These are phyloP conservation scores for Apis dorsata DNA, from an alignment of 1,140 invertebrate species.

Conservation along the genomic window DNA sequence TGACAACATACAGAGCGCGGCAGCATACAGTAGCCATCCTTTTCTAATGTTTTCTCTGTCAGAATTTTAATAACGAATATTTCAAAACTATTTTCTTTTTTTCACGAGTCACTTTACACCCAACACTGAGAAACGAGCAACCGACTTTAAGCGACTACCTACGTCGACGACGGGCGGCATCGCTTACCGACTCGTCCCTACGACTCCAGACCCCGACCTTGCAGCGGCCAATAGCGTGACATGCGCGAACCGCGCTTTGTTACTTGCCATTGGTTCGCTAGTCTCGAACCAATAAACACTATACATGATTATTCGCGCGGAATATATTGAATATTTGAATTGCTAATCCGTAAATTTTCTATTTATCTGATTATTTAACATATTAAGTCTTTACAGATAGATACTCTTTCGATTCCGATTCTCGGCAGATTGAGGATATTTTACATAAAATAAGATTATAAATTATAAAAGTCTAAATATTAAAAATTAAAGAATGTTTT, in stretches of 20 bases:
- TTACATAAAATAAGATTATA: too few species aligned
- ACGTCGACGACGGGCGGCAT: constrained; percentile 53
- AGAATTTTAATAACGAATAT: constrained; percentile 12
- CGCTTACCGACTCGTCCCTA: constrained; percentile 57
- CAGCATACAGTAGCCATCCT: constrained; percentile 72
- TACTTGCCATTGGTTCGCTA: constrained; percentile 9
- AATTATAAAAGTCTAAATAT: too few species aligned
- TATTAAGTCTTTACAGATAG: too few species aligned
- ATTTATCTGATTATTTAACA: too few species aligned
- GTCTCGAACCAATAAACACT: not conserved
- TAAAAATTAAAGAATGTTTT: too few species aligned
- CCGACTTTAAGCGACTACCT: constrained; percentile 67
- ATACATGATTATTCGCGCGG: not conserved
- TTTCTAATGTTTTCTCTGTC: constrained; percentile 1
- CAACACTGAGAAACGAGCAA: constrained; percentile 56
- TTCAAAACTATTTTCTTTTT: not conserved
- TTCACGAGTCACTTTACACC: constrained; percentile 46
- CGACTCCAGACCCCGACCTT: constrained; percentile 45
- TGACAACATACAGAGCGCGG: constrained; percentile 68
- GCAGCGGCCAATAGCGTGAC: constrained; percentile 44
- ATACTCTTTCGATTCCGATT: too few species aligned
- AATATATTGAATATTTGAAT: constrained; percentile 35
- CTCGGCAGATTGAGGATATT: too few species aligned
- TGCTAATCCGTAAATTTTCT: not conserved
- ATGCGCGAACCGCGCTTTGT: constrained; percentile 42